These are phyloP conservation scores for Aurelia aurita complex sp. Pacific DNA, from an alignment of 30 jellyfish, hydroid and myxozoan species.

Conservation along the genomic window DNA sequence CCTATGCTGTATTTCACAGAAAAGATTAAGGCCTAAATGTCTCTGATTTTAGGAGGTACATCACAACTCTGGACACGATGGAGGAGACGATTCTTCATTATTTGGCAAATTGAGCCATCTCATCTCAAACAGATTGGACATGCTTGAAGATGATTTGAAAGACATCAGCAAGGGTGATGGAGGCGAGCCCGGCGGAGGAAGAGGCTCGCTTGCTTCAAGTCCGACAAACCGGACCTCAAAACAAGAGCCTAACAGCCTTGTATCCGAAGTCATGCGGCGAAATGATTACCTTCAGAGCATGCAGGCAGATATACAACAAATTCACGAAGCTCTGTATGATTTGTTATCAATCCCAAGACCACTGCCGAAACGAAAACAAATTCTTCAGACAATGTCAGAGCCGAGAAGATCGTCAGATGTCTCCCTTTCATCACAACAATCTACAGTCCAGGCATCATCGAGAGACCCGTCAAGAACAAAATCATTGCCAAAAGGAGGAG, in stretches of 20 bases:
- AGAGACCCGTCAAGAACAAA: too few relatives aligned
- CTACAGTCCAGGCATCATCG: too few relatives aligned
- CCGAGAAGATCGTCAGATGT: too few relatives aligned
- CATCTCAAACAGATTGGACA: conserved; percentile 46
- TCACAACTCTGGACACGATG: conserved; percentile 67
- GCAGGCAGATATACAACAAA: conserved; percentile 42
- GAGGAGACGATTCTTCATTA: conserved; percentile 67
- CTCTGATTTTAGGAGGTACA: conserved; percentile 58
- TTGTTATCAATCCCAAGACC: conserved; percentile 6
- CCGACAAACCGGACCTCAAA: background rate
- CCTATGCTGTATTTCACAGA: background rate
- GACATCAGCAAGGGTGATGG: conserved; percentile 19
- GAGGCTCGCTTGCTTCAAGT: background rate
- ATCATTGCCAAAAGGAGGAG: too few relatives aligned
- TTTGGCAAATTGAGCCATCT: conserved; percentile 58
- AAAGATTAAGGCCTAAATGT: background rate
- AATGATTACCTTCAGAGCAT: conserved; percentile 49
- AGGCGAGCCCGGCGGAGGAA: background rate
- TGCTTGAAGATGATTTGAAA: conserved; percentile 60
- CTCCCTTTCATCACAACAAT: too few relatives aligned
- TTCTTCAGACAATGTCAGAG: background rate
- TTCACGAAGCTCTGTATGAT: conserved; percentile 22
- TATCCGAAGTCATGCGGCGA: conserved; percentile 37
- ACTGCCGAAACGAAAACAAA: background rate
- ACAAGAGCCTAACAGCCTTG: conserved; percentile 16